Percentiles rank a stretch among this genome's conserved stretches.
Evolutionary conservation across 64 coral and sea anemone genomes (phyloP).

Genomic region (Pocillopora damicornis): DNA sequence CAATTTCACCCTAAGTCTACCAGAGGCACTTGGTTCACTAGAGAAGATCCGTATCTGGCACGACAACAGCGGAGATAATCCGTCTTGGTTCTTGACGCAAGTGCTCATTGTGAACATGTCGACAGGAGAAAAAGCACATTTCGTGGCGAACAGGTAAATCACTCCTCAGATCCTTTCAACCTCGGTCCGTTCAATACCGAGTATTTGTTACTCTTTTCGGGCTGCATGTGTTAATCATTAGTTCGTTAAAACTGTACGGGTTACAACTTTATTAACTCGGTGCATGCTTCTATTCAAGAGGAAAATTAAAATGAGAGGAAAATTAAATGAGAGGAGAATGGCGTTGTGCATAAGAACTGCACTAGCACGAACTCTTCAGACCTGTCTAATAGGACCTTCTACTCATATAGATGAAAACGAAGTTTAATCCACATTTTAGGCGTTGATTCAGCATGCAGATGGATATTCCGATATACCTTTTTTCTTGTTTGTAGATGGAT

Average conservation of each 20-base stretch:
- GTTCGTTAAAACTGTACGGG: neutral
- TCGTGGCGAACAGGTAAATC: conserved; percentile 43
- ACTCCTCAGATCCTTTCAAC: neutral
- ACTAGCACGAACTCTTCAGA: neutral
- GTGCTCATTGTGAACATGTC: conserved; percentile 26
- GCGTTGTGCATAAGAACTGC: too few relatives aligned
- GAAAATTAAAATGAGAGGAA: neutral
- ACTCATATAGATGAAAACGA: too few relatives aligned
- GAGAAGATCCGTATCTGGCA: conserved; percentile 62
- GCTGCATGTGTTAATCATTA: neutral
- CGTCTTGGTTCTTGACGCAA: conserved; percentile 60
- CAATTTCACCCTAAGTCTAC: conserved; percentile 50
- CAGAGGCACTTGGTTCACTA: conserved; percentile 26
- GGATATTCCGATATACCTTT: neutral
- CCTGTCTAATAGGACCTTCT: too few relatives aligned
- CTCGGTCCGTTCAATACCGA: neutral
- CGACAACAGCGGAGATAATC: conserved; percentile 49
- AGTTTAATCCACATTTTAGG: too few relatives aligned
- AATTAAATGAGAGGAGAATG: too few relatives aligned
- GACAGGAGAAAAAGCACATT: conserved; percentile 36
- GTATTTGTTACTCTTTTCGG: neutral
- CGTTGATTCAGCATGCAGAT: too few relatives aligned
- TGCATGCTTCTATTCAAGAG: neutral
- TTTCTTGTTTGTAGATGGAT: conserved; percentile 22
- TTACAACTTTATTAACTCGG: too few relatives aligned